A percentile compares a stretch with the other conserved stretches of the same genome.
phyloP scores from a whole-genome alignment of 2,113 vertebrate species.

The Axis porcinus region DNA sequence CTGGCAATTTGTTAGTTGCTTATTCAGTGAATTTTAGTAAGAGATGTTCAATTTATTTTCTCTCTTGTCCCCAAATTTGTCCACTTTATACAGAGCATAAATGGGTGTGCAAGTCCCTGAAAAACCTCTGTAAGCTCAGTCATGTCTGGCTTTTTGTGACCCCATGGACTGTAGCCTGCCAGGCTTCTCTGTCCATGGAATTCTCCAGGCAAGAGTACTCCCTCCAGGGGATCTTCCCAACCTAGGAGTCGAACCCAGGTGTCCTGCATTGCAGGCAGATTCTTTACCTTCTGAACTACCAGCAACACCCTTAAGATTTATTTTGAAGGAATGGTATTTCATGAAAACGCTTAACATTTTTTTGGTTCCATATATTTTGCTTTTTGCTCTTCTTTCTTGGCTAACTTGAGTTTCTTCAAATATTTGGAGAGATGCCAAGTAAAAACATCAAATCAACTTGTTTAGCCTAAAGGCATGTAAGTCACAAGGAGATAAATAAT shows the following conservation, averaged over 20 bases:
- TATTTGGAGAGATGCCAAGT: background rate
- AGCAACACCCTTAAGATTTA: background rate
- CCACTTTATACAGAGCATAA: background rate
- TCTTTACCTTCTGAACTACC: background rate
- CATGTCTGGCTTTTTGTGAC: no score
- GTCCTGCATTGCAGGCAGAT: background rate
- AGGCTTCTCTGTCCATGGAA: no score
- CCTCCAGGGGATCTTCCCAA: background rate
- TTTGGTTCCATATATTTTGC: background rate
- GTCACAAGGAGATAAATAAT: background rate
- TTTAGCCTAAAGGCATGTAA: background rate
- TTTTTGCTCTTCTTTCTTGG: background rate
- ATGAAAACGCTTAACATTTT: background rate
- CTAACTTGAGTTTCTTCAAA: background rate
- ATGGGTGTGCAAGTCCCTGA: background rate
- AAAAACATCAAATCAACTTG: background rate
- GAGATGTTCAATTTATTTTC: background rate
- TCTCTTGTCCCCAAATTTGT: background rate
- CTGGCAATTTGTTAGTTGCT: background rate
- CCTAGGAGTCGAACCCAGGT: background rate
- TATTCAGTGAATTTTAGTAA: background rate
- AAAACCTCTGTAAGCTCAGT: background rate
- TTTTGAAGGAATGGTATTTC: accelerated
- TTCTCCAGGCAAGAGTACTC: background rate
- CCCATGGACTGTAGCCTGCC: no score